Evolutionary conservation across 2,797 vertebrate genomes (phyloP).

Genomic region (Propithecus deckenii): DNA sequence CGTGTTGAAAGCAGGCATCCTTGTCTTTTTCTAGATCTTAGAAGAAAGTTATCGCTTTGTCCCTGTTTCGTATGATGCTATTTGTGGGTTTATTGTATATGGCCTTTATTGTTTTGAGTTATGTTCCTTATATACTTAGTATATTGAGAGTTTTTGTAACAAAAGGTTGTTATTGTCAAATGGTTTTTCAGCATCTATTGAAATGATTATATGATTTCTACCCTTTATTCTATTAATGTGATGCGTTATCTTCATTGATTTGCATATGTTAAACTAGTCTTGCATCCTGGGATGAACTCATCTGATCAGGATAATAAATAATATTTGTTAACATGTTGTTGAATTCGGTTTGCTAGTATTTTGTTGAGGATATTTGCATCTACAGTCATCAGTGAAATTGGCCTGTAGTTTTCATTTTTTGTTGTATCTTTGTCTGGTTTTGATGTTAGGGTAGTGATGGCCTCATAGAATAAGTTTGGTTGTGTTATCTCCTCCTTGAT

Average conservation of each 20-base stretch:
- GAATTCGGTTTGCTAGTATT: not conserved
- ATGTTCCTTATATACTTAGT: not conserved
- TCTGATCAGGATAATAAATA: not conserved
- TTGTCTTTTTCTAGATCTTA: not conserved
- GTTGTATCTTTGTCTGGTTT: not conserved
- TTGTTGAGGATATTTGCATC: not conserved
- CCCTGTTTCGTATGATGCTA: not conserved
- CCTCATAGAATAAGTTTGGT: not conserved
- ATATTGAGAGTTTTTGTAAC: not conserved
- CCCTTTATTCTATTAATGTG: too few species aligned
- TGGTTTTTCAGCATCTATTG: not conserved
- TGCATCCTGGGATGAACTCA: not conserved
- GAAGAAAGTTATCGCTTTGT: not conserved
- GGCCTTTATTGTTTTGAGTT: not conserved
- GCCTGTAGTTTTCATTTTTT: not conserved
- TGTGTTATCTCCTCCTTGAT: not conserved
- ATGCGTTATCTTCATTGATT: not conserved
- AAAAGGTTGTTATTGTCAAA: not conserved
- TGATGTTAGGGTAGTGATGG: not conserved
- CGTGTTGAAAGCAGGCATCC: not conserved
- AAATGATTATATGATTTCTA: not conserved
- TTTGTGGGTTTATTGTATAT: not conserved
- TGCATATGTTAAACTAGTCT: not conserved
- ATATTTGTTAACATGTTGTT: not conserved
- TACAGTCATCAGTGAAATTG: not conserved